A percentile compares a stretch with the other conserved stretches of the same genome.
Evolutionary conservation across 1,140 invertebrate genomes (phyloP).

Genomic region (Cydia strobilella): DNA sequence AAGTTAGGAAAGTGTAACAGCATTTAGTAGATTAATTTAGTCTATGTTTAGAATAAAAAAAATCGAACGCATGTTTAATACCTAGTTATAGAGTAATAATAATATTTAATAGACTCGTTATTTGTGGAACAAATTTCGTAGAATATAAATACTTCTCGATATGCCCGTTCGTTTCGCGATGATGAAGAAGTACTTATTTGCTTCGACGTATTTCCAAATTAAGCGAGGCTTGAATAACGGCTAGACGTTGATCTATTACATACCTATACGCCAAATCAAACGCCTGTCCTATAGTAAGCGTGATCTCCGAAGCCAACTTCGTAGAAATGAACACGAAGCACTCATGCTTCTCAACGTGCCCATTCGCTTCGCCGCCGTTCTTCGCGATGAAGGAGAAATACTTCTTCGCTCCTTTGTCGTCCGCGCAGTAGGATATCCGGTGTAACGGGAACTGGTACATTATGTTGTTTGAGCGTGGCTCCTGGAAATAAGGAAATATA

Average conservation of each 20-base stretch:
- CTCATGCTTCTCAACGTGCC: constrained; percentile 87
- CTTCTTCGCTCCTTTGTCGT: constrained; percentile 98
- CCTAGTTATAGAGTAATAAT: too few species aligned
- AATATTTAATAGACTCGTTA: too few species aligned
- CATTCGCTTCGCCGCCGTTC: constrained; percentile 82
- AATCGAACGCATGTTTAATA: too few species aligned
- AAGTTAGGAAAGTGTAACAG: too few species aligned
- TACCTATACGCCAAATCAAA: constrained; percentile 97
- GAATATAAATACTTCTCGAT: too few species aligned
- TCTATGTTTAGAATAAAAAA: too few species aligned
- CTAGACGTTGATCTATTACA: neutral
- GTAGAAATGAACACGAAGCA: constrained; percentile 98
- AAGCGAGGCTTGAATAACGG: neutral
- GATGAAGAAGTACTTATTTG: too few species aligned
- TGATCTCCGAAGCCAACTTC: constrained; percentile 97
- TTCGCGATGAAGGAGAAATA: constrained; percentile 98
- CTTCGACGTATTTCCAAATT: too few species aligned
- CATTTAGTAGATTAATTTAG: too few species aligned
- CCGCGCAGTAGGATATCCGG: constrained; percentile 98
- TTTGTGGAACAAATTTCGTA: too few species aligned
- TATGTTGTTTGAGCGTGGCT: constrained; percentile 86
- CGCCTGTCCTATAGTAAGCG: constrained; percentile 97
- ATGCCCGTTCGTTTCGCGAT: too few species aligned
- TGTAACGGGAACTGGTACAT: constrained; percentile 98
- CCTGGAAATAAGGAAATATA: constrained; percentile 65